Percentiles rank a stretch among this genome's conserved stretches.
phyloP scores from a whole-genome alignment of 2,113 vertebrate genomes.

The Copsychus sechellarum region DNA sequence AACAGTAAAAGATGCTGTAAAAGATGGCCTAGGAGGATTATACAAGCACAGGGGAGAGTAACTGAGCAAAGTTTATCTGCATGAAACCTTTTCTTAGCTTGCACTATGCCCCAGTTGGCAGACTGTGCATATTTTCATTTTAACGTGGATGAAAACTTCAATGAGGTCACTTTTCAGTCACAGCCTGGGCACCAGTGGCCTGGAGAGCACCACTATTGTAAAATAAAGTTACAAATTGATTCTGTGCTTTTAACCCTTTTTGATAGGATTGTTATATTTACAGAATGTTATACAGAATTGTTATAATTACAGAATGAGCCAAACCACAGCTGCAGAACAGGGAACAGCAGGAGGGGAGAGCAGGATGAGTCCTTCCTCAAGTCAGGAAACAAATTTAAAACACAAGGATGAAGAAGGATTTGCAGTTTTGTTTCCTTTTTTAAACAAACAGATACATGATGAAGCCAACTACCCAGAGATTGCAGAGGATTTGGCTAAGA shows the following conservation, averaged over 20 bases:
- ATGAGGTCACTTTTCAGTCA: background rate
- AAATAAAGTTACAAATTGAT: background rate
- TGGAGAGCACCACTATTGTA: background rate
- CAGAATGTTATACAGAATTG: conserved; percentile 65
- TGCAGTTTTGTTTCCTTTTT: background rate
- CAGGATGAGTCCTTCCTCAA: background rate
- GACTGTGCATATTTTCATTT: background rate
- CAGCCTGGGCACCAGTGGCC: background rate
- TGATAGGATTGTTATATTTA: background rate
- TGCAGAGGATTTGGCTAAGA: background rate
- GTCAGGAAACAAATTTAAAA: background rate
- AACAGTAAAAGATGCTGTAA: background rate
- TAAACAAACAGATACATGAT: background rate
- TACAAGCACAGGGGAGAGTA: background rate
- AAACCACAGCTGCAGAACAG: conserved; percentile 64
- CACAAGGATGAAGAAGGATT: background rate
- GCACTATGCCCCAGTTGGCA: background rate
- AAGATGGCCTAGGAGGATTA: conserved; percentile 11
- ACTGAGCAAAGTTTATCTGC: background rate
- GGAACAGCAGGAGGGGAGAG: background rate
- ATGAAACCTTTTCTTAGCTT: background rate
- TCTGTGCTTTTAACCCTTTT: background rate
- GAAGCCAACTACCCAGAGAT: background rate
- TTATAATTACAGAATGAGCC: conserved; percentile 69
- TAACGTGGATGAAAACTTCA: background rate